Conservation (phyloP, 2,888 invertebrate genomes). For the Drosophila lutescens region DNA sequence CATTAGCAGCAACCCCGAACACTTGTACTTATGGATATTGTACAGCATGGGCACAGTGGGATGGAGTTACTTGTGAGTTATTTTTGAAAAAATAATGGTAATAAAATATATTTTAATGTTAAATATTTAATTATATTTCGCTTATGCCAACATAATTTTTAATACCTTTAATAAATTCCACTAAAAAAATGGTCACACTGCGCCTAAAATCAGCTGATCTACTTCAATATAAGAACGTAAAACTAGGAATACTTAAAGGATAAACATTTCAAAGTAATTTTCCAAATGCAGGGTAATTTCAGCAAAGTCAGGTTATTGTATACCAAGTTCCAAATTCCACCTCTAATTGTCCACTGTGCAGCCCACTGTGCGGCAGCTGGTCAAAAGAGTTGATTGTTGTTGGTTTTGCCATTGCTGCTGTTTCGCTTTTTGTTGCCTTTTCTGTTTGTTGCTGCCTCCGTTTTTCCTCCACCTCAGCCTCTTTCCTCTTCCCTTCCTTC, state of each 20-base stretch:
- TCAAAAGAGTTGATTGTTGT: conserved; percentile 61
- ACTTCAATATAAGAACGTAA: too few species aligned
- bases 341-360: not conserved
- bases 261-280: not conserved
- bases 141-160: too few species aligned
- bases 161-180: too few species aligned
- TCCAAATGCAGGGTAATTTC: not conserved
- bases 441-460: conserved; percentile 44
- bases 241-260: too few species aligned
- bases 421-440: conserved; percentile 28
- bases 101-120: too few species aligned
- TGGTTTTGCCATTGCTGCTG: conserved; percentile 34
- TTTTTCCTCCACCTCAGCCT: conserved; percentile 28
- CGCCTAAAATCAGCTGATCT: too few species aligned
- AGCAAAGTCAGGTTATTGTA: not conserved
- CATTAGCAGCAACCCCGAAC: conserved; percentile 75
- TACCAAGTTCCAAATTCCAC: not conserved
- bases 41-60: conserved; percentile 36
- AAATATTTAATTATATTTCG: too few species aligned
- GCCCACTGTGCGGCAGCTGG: conserved; percentile 65
- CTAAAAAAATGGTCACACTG: too few species aligned
- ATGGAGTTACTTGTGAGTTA: not conserved
- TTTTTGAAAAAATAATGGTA: too few species aligned
- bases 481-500: conserved; percentile 2
- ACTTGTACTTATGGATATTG: conserved; percentile 37